Evolutionary conservation across 2,113 vertebrate genomes (phyloP).

Genomic region (Odontesthes bonariensis): DNA sequence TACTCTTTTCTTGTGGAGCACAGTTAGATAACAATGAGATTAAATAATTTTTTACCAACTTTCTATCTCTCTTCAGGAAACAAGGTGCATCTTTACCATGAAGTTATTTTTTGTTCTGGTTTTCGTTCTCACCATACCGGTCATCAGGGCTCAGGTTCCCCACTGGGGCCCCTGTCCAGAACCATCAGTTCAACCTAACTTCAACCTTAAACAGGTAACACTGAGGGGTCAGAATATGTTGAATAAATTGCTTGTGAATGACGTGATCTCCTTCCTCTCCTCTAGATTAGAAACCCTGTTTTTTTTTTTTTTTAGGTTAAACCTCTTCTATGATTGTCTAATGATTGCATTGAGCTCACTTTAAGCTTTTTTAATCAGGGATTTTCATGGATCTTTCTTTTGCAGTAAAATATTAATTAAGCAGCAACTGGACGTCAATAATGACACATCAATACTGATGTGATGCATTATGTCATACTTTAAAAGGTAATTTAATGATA

Average conservation of each 20-base stretch:
- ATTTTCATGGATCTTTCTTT: too few relatives aligned
- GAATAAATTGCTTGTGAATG: not conserved
- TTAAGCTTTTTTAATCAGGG: too few relatives aligned
- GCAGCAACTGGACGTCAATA: too few relatives aligned
- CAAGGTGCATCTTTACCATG: conserved; percentile 54
- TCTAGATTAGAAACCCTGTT: too few relatives aligned
- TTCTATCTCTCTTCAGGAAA: conserved; percentile 39
- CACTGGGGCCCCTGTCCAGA: conserved; percentile 88
- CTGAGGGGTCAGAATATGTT: not conserved
- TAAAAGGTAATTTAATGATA: too few relatives aligned
- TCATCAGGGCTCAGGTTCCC: conserved; percentile 84
- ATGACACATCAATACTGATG: too few relatives aligned
- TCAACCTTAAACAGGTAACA: conserved; percentile 86
- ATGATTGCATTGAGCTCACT: too few relatives aligned
- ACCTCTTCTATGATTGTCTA: not conserved
- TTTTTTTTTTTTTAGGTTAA: not conserved
- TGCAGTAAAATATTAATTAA: too few relatives aligned
- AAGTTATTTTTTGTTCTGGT: conserved; percentile 47
- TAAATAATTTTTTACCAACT: not conserved
- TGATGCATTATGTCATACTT: too few relatives aligned
- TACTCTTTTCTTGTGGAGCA: not conserved
- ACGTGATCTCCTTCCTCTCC: not conserved
- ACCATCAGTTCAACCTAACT: conserved; percentile 86
- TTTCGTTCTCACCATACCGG: conserved; percentile 54
- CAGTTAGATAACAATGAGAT: not conserved